Conservation (phyloP, 1,140 invertebrate species). For the Hyphantria cunea region DNA sequence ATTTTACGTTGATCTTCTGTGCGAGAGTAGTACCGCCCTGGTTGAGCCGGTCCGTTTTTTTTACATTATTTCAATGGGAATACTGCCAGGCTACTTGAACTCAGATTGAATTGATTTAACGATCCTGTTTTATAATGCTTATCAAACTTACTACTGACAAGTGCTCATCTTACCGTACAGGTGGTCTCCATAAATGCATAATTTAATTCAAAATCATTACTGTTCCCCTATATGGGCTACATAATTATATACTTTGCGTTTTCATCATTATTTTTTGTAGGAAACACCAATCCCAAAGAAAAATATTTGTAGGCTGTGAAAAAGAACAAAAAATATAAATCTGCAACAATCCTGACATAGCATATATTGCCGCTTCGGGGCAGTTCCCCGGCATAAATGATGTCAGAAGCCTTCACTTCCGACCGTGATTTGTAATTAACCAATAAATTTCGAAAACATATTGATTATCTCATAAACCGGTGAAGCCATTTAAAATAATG, state of each 20-base stretch:
- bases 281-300: background rate
- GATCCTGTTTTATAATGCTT: background rate
- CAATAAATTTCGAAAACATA: no score
- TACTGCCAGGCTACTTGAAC: no score
- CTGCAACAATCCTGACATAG: background rate
- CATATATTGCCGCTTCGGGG: constrained; percentile 3
- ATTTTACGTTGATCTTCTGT: no score
- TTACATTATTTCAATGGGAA: no score
- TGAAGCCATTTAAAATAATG: no score
- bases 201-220: background rate
- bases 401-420: constrained; percentile 15
- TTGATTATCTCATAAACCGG: no score
- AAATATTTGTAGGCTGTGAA: background rate
- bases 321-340: constrained; percentile 10
- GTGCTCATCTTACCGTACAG: background rate
- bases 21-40: no score
- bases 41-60: no score
- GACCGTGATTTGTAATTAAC: constrained; percentile 34
- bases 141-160: background rate
- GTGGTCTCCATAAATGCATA: background rate
- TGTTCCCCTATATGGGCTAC: background rate
- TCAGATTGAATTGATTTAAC: background rate
- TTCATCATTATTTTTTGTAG: background rate
- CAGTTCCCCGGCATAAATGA: constrained; percentile 8
- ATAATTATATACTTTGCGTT: background rate